Base-by-base conservation (phyloP, 2,113 vertebrate genomes). In the Oenanthe oenanthe region DNA sequence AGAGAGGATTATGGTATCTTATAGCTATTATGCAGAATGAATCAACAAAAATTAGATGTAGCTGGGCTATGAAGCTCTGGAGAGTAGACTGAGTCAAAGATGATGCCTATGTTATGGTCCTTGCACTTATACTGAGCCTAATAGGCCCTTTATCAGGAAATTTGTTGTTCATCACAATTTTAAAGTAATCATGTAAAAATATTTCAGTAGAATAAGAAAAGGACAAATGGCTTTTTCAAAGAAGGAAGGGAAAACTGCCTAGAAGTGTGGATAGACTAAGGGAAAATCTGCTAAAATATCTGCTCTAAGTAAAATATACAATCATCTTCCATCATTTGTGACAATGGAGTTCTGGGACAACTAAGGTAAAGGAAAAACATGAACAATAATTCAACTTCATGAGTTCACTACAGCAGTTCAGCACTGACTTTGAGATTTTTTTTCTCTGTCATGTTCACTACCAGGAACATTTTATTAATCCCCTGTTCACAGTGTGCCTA, bases 11-110 rank as follows among this genome's bases (percentile, higher is more conserved):
- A 90, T 76, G 34, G 40, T 94, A 66, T 93, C 70, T 82, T 95
- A 85, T 17, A 82, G 66, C 36, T 92, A 75, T 95, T 85, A 94
- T 54, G 84, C 42, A 88, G 74, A 95, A 94, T 87, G 87, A 85
- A 91, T 95, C 66, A 95, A 92, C 84, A 92, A 89, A 87, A 95
- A 66, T 89, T 89, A 85, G 66, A 85, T 75, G 24, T 58, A 73
- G 13, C 47, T 68, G 21, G 13, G 22, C 32, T 87, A 67, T 63
- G 76, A 89, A 61, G 21, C 84, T 93, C 78, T 60, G 54, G 58
- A 88, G 84, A 89, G 7, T 1, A 1, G 13, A 31, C 12, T 73
- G 56, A 91, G 57, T 66, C 60, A 80, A 85, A 90, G 63, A 92
- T 53, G 38, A 83, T 7, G 6, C 32, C 14, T 73, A 74, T 1